Evolutionary conservation across 2,113 vertebrate genomes (phyloP).

Genomic region (Oceanites oceanicus): DNA sequence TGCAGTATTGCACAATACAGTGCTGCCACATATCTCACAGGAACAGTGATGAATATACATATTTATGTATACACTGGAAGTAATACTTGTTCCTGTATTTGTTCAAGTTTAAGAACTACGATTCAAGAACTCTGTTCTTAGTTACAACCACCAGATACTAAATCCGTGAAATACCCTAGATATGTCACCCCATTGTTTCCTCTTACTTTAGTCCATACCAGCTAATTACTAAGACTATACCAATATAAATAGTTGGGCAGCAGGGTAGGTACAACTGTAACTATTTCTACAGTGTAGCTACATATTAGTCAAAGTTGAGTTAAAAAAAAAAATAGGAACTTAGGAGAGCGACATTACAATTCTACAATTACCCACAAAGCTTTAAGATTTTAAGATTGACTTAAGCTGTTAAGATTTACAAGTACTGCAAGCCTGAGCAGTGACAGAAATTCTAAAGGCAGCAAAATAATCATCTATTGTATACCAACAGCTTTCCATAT

Average conservation of each 20-base stretch:
- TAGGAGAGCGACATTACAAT: not conserved
- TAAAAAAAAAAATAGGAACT: not conserved
- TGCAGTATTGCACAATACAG: not conserved
- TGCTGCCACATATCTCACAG: not conserved
- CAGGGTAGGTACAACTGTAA: not conserved
- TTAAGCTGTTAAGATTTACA: not conserved
- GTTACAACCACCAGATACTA: not conserved
- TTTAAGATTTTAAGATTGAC: not conserved
- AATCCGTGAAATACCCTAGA: not conserved
- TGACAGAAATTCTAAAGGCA: not conserved
- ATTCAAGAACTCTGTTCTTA: not conserved
- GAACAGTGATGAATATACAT: not conserved
- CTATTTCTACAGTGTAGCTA: not conserved
- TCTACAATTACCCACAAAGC: not conserved
- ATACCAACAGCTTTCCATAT: not conserved
- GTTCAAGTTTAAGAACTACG: not conserved
- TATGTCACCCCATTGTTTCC: fast-evolving
- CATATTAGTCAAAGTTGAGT: not conserved
- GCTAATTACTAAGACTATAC: not conserved
- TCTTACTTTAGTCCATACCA: not conserved
- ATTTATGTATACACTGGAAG: not conserved
- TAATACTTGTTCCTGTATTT: not conserved
- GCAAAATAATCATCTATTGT: not conserved
- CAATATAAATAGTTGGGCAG: not conserved
- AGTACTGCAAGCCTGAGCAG: not conserved